These are phyloP conservation scores for Coregonus suidteri DNA, from an alignment of 2,797 vertebrate genomes.

Conservation along the genomic window DNA sequence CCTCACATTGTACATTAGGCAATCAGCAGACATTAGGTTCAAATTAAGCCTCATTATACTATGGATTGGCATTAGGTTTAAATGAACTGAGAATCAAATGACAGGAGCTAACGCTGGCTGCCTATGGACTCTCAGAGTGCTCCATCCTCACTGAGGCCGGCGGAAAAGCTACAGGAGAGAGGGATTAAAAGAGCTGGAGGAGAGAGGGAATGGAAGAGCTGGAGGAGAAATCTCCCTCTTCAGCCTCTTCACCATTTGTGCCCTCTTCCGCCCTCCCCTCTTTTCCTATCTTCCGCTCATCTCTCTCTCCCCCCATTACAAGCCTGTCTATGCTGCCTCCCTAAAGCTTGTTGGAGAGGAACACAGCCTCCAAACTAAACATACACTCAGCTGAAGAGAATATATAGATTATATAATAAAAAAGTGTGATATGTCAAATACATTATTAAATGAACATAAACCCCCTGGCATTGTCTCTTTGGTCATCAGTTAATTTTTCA, in stretches of 20 bases:
- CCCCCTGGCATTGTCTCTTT: conserved; percentile 60
- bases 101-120: conserved; percentile 36
- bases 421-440: conserved; percentile 60
- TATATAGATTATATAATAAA: conserved; percentile 39
- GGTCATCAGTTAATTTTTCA: conserved; percentile 69
- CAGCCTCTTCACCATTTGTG: neutral
- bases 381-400: conserved; percentile 20
- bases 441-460: conserved; percentile 60
- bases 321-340: too few relatives aligned
- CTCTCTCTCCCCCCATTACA: too few relatives aligned
- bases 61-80: conserved; percentile 44
- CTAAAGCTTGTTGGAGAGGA: neutral
- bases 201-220: neutral
- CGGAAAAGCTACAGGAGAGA: neutral
- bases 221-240: neutral
- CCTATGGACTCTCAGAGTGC: conserved; percentile 27
- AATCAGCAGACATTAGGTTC: conserved; percentile 54
- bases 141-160: neutral
- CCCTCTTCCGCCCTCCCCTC: neutral
- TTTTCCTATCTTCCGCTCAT: neutral
- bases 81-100: conserved; percentile 36
- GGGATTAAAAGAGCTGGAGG: neutral
- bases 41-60: conserved; percentile 27
- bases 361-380: neutral
- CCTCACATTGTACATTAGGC: conserved; percentile 48